Percentiles rank a stretch among this genome's conserved stretches.
Evolutionary conservation across 2,888 invertebrate species (phyloP).

Genomic region (Apoda limacodes): DNA sequence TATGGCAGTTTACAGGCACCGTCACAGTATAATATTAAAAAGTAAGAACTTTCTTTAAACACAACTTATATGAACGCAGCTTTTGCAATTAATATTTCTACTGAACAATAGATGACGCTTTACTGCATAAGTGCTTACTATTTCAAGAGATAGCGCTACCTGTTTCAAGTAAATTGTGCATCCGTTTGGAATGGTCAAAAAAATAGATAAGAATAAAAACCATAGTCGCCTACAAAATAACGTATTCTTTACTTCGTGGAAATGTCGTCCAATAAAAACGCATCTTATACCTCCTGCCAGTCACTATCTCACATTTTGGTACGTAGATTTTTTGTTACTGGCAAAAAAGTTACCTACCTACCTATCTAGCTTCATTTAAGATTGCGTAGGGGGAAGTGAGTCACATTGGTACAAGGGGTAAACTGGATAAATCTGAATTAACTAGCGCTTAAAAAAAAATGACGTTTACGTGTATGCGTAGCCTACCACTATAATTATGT

Average conservation of each 20-base stretch:
- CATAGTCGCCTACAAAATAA: conserved; percentile 5
- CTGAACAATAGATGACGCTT: conserved; percentile 24
- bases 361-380: too few relatives aligned
- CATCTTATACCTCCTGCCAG: conserved; percentile 14
- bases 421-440: too few relatives aligned
- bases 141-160: conserved; percentile 6
- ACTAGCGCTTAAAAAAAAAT: too few relatives aligned
- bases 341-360: conserved; percentile 7
- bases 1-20: conserved; percentile 7
- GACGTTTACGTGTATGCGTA: too few relatives aligned
- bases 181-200: conserved; percentile 3
- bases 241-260: conserved; percentile 4
- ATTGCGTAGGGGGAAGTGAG: too few relatives aligned
- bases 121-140: not conserved
- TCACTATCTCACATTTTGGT: conserved; percentile 15
- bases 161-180: not conserved
- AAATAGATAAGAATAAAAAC: conserved; percentile 6
- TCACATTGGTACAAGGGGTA: too few relatives aligned
- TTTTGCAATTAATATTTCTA: conserved; percentile 15
- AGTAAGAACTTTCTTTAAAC: conserved; percentile 1
- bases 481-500: too few relatives aligned
- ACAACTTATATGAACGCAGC: conserved; percentile 6
- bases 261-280: conserved; percentile 7
- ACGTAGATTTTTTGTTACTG: conserved; percentile 11
- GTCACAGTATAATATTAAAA: conserved; percentile 4